Base-by-base conservation (phyloP, 2,797 vertebrate genomes). In the Neosilurus hyrtlii region DNA sequence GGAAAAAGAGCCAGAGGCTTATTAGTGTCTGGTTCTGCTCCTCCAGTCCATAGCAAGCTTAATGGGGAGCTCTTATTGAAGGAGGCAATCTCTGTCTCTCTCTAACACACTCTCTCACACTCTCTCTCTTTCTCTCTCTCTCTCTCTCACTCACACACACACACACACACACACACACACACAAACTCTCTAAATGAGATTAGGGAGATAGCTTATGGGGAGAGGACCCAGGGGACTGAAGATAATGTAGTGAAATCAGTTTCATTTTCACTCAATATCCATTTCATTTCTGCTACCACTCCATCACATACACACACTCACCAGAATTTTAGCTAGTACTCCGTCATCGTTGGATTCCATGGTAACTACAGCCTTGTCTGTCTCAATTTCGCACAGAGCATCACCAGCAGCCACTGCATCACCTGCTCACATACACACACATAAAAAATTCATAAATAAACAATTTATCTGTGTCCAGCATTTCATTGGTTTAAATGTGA, bases 331-430 rank as follows among this genome's bases (percentile, higher is more conserved):
- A 81, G 97, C 97, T 90, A 99, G 85, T 82, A 97, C 67, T 12
- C 98, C 97, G n/a, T 99, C 97, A 0, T 99, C 97, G 71, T 86
- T 98, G n/a, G 97, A 96, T 74, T 99, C 98, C 96, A 99, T 90
- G 87, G 95, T 96, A 88, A 99, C 91, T 88, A 99, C 96, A 0
- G 97, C 98, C 90, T 99, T 99, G 93, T 99, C 97, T 0, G 98
- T 99, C 94, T 99, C 97, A 56, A 99, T 99, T 89, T 99, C 97
- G 90, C 98, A 99, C 66, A 99, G 89, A 0, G 96, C 95, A 87
- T 99, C 98, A 18, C 97, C 98, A 71, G 88, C 91, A 81, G 91
- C 95, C 88, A 99, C 97, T 0, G 87, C 82, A 79, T 99, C 97
- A 90, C 98, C 97, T 99, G 92, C 15, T 90, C 92, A 92, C 49